Evolutionary conservation across 2,113 vertebrate genomes (phyloP), one percentile per base, ranked within the genome.

Genomic region (Clarias magur): DNA sequence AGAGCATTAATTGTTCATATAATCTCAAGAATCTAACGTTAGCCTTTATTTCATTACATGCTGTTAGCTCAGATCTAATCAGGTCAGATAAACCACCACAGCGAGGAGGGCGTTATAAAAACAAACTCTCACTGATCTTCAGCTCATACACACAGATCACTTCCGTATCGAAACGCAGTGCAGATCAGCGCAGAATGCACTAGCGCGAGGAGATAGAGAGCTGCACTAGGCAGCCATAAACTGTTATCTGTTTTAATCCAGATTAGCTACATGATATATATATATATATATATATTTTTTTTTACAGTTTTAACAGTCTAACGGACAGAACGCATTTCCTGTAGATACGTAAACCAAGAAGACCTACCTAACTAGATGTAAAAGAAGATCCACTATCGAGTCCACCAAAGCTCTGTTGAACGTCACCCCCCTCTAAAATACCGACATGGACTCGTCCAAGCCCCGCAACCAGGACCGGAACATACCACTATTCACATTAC

Each of bases 301-400:
- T n/a, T 0, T 70, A 56, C 30, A 17, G 8, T 15, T 59, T 42
- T 42, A 81, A 60, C 6, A 42, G 3, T 5, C 3, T 53, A 21
- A 73, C 16, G 10, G 8, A 34, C 2, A 21, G 54, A 54, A 65
- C 8, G 3, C 59, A 67, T 34, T 17, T 63, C 4, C 54, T 21
- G 3, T 48, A 2, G 0, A 2, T 19, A 56, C 15, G 56, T 19
- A n/a, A 38, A 68, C 2, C 15, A 60, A 82, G 8, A 34, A 78
- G 57, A 83, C 86, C 70, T 76, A 87, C 86, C 86, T 68, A 56
- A 76, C 15, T 25, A 38, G 86, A 63, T 59, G n/a, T 60, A 67
- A 65, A 27, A 78, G 27, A 53, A 42, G 62, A 65, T 60, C 9
- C 59, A 67, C 54, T 38, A 54, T 12, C 82, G 30, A 87, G 67